These are phyloP conservation scores for Esox masquinongy DNA, from an alignment of 2,797 vertebrate genomes.

Conservation along the genomic window DNA sequence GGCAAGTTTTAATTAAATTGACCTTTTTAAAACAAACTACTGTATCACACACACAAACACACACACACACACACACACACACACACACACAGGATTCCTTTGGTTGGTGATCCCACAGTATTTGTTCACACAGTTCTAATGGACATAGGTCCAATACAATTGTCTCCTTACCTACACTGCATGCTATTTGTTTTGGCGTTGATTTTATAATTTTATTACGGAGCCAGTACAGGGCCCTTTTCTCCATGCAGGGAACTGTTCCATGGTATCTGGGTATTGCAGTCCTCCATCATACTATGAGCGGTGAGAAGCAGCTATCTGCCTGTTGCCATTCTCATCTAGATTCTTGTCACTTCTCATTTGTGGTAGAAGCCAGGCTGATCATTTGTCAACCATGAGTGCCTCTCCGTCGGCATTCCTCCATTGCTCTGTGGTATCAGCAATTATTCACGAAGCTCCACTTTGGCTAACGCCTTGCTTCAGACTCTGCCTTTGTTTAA, in stretches of 20 bases:
- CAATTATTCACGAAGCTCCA: conserved; percentile 62
- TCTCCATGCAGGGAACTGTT: background rate
- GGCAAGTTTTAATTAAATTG: background rate
- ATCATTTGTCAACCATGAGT: conserved; percentile 68
- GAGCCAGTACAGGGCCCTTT: background rate
- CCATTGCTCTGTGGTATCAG: conserved; percentile 50
- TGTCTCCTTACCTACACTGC: background rate
- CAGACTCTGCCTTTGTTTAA: conserved; percentile 12
- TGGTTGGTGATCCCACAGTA: background rate
- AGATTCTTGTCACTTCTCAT: conserved; percentile 63
- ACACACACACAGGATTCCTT: background rate
- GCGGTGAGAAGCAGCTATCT: background rate
- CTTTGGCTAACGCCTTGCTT: conserved; percentile 36
- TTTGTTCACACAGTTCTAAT: background rate
- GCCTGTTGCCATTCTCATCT: conserved; percentile 56
- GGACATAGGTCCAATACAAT: background rate
- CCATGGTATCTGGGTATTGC: conserved; percentile 9
- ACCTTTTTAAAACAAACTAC: background rate
- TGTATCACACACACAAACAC: background rate
- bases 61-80: background rate
- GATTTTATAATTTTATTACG: too few relatives aligned
- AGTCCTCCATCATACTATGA: conserved; percentile 31
- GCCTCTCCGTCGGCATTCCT: conserved; percentile 57
- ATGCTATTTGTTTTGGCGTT: background rate
- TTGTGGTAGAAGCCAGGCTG: conserved; percentile 57